phyloP scores from a whole-genome alignment of 2,888 invertebrate genomes.

The Tromatobia lineatoria region DNA sequence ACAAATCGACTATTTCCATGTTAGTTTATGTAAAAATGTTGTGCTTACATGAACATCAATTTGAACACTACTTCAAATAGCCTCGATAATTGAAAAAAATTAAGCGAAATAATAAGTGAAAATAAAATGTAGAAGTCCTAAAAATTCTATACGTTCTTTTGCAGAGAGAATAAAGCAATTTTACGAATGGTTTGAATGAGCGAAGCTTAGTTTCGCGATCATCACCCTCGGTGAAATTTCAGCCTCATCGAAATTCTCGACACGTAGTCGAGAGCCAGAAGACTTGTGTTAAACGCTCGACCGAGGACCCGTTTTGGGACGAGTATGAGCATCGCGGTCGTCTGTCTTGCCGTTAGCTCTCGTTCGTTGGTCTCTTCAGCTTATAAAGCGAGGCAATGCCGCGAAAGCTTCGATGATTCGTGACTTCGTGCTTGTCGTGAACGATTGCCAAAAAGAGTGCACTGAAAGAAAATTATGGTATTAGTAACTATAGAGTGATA shows the following conservation, averaged over 20 bases:
- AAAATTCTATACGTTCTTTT: not conserved
- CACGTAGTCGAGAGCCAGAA: slow-evolving; percentile 35
- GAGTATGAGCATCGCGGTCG: slow-evolving; percentile 24
- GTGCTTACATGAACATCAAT: too few relatives aligned
- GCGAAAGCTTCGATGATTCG: slow-evolving; percentile 28
- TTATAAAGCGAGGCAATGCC: slow-evolving; percentile 29
- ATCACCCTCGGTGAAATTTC: slow-evolving; percentile 33
- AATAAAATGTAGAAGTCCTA: too few relatives aligned
- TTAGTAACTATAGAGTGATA: too few relatives aligned
- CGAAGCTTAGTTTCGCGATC: slow-evolving; percentile 26
- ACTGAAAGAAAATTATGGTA: too few relatives aligned
- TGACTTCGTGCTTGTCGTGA: slow-evolving; percentile 9
- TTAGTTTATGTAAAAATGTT: too few relatives aligned
- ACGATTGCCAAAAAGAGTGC: slow-evolving; percentile 7
- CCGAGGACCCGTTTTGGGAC: slow-evolving; percentile 38
- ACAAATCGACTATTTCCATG: too few relatives aligned
- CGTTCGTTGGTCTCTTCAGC: slow-evolving; percentile 16
- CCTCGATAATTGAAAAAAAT: too few relatives aligned
- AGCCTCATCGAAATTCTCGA: slow-evolving; percentile 25
- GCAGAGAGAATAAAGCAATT: not conserved
- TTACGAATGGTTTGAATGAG: not conserved
- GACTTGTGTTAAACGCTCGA: slow-evolving; percentile 13
- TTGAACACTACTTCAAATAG: too few relatives aligned
- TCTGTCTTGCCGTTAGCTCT: slow-evolving; percentile 4
- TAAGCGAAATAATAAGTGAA: too few relatives aligned